Base-by-base conservation (phyloP, 2,888 invertebrate species). In the Fragum fragum region DNA sequence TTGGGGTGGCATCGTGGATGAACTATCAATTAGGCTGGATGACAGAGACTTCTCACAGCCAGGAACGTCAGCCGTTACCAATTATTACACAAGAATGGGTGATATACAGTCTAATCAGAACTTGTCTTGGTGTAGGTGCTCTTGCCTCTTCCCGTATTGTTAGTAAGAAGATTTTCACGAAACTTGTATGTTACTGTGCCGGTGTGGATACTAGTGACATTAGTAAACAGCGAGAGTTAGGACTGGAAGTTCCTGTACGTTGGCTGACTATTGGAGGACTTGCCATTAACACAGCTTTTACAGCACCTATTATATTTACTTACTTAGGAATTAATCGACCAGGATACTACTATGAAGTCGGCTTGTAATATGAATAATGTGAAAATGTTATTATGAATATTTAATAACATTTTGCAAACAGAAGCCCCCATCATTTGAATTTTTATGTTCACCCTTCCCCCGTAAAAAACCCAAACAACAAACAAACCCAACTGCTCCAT, bases 221-320 rank as follows among this genome's bases (percentile, higher is more conserved):
- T 2, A 88, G 90, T 57, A 90, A 89, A 23, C 93, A 91, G 84
- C 97, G 97, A 93, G 87, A 87, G 55, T 79, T 92, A 6, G 83
- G 88, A 39, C 97, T 98, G 0, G 98, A 98, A 92, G 95, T 98
- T 87, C 96, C 97, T 79, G 97, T 97, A 92, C 98, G 97, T 93
- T 98, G 97, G 94, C 95, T 98, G 80, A 97, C 97, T 32, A 98
- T 97, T 93, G 96, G 96, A 6, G 95, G 97, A 92, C 96, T 98
- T 61, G 97, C 98, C 0, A 96, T 98, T 88, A 97, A 96, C 93
- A 97, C 97, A 0, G 96, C 97, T 0, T 97, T 96, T 93, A 94
- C 97, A 66, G 95, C 97, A 87, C 98, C 98, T 0, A 96, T 96
- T 88, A 95, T 97, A 39, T 98, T 98, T 94, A 95, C 96, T 68